Conservation (phyloP, 2,797 vertebrate species). For the Vireo griseus region DNA sequence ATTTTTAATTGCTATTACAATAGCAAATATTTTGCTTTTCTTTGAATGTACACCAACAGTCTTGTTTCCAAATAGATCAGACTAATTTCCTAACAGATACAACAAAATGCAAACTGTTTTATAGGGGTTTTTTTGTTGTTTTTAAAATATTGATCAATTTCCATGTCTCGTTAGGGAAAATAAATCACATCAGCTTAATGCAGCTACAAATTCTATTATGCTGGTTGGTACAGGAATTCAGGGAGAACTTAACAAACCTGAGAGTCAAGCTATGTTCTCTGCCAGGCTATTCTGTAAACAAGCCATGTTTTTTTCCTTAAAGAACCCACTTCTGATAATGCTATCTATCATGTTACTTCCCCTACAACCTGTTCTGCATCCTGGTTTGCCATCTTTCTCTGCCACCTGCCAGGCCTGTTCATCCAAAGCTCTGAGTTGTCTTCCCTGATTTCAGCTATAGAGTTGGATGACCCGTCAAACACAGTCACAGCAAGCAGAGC, state of each 20-base stretch:
- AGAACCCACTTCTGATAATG: neutral
- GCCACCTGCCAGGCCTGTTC: neutral
- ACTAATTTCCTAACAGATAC: neutral
- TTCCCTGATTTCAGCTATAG: rapidly evolving
- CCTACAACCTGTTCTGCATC: neutral
- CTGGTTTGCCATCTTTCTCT: neutral
- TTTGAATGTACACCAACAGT: neutral
- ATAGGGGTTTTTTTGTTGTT: neutral
- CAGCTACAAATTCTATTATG: neutral
- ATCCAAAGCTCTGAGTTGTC: neutral
- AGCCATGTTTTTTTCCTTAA: neutral
- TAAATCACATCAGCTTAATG: neutral
- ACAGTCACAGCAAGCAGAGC: neutral
- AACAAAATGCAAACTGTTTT: neutral
- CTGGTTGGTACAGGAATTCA: neutral
- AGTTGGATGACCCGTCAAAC: neutral
- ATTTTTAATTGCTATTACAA: neutral
- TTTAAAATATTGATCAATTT: neutral
- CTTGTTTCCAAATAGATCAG: neutral
- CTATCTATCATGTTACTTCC: neutral
- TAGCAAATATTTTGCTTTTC: neutral
- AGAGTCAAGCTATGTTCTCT: neutral
- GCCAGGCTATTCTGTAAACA: neutral
- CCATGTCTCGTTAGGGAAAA: neutral
- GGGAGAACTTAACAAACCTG: neutral